Evolutionary conservation across 2,888 invertebrate genomes (phyloP), one percentile per base, ranked within the genome.

Genomic region (Xestoiulus laeticollis): DNA sequence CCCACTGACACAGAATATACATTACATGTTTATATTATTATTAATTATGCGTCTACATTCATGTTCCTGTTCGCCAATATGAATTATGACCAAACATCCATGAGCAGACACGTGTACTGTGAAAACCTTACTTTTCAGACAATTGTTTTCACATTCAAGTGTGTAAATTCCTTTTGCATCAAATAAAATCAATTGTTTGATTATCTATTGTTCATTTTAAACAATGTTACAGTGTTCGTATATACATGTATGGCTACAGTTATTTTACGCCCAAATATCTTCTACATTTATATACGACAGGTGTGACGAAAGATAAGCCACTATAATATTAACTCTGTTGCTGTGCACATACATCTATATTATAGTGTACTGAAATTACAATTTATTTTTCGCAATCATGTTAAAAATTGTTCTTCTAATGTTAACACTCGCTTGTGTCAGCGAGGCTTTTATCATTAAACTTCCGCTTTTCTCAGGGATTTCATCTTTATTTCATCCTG

Each of bases 401-500:
- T 26, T 85, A n/a, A 85, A 44, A 85, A 85, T 38, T 38, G 26
- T 85, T 22, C 14, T n/a, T 38, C n/a, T 43, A 4, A 44, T 85
- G 38, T 38, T 85, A 19, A 3, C 38, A 2, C 5, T 85, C n/a
- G 26, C 44, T 43, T 38, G 38, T 22, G 12, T 85, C 5, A 85
- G 85, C 16, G 38, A 85, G 3, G 43, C 85, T 22, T 38, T 38
- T 16, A n/a, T 85, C 38, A n/a, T n/a, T n/a, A n/a, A n/a, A n/a
- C 16, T 38, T 38, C 38, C 3, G 14, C 6, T 12, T 43, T n/a
- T 38, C 16, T 3, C 14, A 22, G n/a, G 10, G 10, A 19, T 38
- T 85, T 38, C 38, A 14, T 38, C 85, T n/a, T n/a, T n/a, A n/a
- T n/a, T n/a, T 33, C 32, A 84, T 84, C 19, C 84, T 33, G 84